Conservation (phyloP, 2,888 invertebrate species). For the Aphidius colemani region DNA sequence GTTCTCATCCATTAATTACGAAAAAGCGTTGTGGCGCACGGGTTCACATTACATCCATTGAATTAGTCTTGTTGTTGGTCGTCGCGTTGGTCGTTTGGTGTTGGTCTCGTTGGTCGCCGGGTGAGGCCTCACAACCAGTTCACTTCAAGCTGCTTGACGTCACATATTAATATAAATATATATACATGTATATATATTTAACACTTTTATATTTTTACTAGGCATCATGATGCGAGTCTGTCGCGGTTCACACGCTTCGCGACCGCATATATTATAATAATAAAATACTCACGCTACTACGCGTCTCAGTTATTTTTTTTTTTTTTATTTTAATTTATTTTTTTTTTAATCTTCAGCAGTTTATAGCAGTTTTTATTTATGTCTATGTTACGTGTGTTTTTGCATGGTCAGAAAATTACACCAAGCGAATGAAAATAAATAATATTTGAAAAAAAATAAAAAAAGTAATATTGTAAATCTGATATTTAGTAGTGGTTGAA, state of each 20-base stretch:
- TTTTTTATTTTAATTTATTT: too few relatives aligned
- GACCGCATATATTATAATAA: slow-evolving; percentile 1
- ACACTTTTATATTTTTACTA: neutral
- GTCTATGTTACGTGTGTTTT: too few relatives aligned
- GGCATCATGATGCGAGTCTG: neutral
- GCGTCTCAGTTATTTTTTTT: too few relatives aligned
- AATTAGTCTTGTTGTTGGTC: slow-evolving; percentile 42
- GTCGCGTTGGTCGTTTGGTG: neutral
- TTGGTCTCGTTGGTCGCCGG: neutral
- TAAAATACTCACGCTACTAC: slow-evolving; percentile 6
- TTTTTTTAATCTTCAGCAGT: too few relatives aligned
- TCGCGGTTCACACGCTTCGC: too few relatives aligned
- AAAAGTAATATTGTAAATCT: too few relatives aligned
- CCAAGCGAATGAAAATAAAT: too few relatives aligned
- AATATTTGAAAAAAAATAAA: too few relatives aligned
- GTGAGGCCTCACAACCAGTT: neutral
- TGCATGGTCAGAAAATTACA: too few relatives aligned
- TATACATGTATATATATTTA: neutral
- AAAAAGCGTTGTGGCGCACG: slow-evolving; percentile 35
- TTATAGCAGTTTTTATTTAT: too few relatives aligned
- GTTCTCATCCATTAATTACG: slow-evolving; percentile 46
- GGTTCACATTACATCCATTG: slow-evolving; percentile 40
- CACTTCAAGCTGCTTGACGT: neutral
- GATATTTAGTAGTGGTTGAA: too few relatives aligned
- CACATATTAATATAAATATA: too few relatives aligned